Evolutionary conservation across 2,113 vertebrate genomes (phyloP), one percentile per base, ranked within the genome.

Genomic region (Kobus ellipsiprymnus): DNA sequence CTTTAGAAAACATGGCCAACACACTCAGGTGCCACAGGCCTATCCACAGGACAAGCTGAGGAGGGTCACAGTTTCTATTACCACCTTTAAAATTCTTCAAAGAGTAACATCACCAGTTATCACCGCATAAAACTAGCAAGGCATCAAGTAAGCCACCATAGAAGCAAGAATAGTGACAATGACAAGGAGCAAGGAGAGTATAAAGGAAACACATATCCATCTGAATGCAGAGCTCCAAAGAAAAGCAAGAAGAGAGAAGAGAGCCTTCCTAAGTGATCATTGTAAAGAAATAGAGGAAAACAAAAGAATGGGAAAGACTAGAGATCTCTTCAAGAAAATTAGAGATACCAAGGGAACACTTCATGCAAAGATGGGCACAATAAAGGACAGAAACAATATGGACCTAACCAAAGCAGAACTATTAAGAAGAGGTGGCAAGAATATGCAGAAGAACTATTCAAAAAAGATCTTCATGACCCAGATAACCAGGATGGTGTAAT

Each of bases 41-140:
- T 13, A 16, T 4, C 67, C 7, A 74, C 21, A 40, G n/a, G 6
- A 50, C 1, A 9, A 84, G 80, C 30, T 80, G 52, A 84, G 74
- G 46, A 59, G 82, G 46, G 36, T 46, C 60, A 44, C 4, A 11
- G 13, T n/a, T 87, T 91, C 78, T 86, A 86, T 91, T 27, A 46
- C 40, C 62, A 52, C 57, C 80, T 44, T 64, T 59, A 84, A 93
- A 93, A 89, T 77, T 57, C 77, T 84, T 78, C 81, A 14, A 54
- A 64, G 44, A 9, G 3, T 48, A 25, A 81, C 10, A 30, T 88
- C 81, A 48, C 52, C 74, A 14, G 77, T 36, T 19, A 25, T 40
- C 87, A 81, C 30, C 33, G 10, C 77, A 50, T 7, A 0, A 30
- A 33, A 57, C 78, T 23, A 85, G 74, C 78, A 50, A 23, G 96